A percentile compares a stretch with the other conserved stretches of the same genome.
Evolutionary conservation across 1,140 invertebrate species (phyloP).

Genomic region (Galleria mellonella): DNA sequence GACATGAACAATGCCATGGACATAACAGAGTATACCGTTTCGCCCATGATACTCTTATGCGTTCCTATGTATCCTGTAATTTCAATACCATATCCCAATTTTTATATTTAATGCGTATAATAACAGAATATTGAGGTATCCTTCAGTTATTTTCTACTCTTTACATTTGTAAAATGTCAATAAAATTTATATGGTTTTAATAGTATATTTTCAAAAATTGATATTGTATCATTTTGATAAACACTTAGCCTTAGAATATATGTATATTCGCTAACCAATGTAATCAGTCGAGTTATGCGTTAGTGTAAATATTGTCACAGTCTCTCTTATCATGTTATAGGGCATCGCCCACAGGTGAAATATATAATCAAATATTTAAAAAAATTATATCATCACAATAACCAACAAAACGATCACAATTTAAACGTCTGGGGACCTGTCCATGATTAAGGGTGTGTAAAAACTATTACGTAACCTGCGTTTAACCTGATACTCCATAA

Average conservation of each 20-base stretch:
- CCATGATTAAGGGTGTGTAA: slow-evolving; percentile 56
- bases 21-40: too few species aligned
- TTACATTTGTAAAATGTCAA: too few species aligned
- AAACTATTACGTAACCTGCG: slow-evolving; percentile 57
- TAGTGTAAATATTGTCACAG: slow-evolving; percentile 21
- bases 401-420: slow-evolving; percentile 7
- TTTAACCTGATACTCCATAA: slow-evolving; percentile 59
- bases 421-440: slow-evolving; percentile 7
- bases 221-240: too few species aligned
- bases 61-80: too few species aligned
- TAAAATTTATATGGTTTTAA: too few species aligned
- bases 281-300: slow-evolving; percentile 14
- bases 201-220: too few species aligned
- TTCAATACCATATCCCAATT: too few species aligned
- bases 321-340: slow-evolving; percentile 18
- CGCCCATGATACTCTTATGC: too few species aligned
- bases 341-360: slow-evolving; percentile 15
- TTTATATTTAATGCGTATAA: too few species aligned
- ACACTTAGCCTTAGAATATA: background rate
- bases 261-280: background rate
- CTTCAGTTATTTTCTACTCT: too few species aligned
- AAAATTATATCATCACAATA: slow-evolving; percentile 7
- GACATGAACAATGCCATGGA: too few species aligned
- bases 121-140: too few species aligned
- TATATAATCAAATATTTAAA: slow-evolving; percentile 4